Conservation (phyloP, 2,888 invertebrate genomes). For the Tetheella fluctuosa region DNA sequence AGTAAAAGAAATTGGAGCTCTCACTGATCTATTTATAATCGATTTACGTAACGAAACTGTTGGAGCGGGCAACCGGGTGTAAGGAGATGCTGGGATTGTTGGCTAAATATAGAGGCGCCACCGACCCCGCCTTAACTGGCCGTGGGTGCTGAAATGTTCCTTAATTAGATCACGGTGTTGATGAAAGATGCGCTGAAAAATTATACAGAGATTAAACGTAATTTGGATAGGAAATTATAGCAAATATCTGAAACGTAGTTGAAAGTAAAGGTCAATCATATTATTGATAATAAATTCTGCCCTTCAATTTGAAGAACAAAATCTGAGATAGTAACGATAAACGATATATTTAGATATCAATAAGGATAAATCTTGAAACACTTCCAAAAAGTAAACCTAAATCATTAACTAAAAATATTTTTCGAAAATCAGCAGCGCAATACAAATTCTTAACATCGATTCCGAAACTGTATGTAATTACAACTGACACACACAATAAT, state of each 20-base stretch:
- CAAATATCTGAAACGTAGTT: not conserved
- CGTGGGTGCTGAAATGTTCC: slow-evolving; percentile 42
- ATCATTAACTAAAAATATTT: not conserved
- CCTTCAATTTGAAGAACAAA: not conserved
- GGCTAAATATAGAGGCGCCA: slow-evolving; percentile 70
- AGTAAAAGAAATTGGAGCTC: slow-evolving; percentile 45
- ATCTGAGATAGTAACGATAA: not conserved
- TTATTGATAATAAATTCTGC: not conserved
- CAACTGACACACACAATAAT: not conserved
- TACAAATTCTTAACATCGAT: not conserved
- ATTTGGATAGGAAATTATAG: not conserved
- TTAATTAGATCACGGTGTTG: slow-evolving; percentile 30
- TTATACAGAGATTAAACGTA: slow-evolving; percentile 3
- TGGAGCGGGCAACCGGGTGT: slow-evolving; percentile 37
- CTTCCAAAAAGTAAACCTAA: too few species aligned
- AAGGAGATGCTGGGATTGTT: slow-evolving; percentile 48
- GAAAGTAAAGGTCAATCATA: not conserved
- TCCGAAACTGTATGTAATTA: not conserved
- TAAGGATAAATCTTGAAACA: not conserved
- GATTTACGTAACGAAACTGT: slow-evolving; percentile 58
- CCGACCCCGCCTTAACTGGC: slow-evolving; percentile 58
- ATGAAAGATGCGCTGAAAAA: slow-evolving; percentile 14
- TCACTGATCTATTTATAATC: slow-evolving; percentile 55
- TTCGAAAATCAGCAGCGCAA: not conserved
- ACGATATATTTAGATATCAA: not conserved